Evolutionary conservation across 2,888 invertebrate genomes (phyloP).

Genomic region (Alviniconcha strummeri): DNA sequence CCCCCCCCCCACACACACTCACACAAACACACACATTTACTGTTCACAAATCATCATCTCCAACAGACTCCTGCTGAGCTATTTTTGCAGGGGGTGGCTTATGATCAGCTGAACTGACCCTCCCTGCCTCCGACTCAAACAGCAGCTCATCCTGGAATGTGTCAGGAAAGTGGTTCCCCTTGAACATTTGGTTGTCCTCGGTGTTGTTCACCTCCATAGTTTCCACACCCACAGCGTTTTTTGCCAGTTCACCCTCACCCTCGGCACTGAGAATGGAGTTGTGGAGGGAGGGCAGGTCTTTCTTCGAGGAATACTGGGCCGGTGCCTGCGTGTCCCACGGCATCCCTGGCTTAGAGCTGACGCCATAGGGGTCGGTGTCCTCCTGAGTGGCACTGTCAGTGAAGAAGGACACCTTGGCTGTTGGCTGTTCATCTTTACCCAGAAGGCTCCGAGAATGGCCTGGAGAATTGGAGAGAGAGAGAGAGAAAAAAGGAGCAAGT

Average conservation of each 20-base stretch:
- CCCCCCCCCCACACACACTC: too few species aligned
- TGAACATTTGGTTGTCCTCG: neutral
- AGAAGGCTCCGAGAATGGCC: constrained; percentile 63
- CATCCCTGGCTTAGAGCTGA: constrained; percentile 50
- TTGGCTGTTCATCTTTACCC: constrained; percentile 45
- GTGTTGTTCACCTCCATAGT: neutral
- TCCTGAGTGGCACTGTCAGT: constrained; percentile 24
- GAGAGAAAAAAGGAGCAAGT: too few species aligned
- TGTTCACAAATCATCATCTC: neutral
- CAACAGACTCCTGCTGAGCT: neutral
- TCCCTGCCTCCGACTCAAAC: constrained; percentile 40
- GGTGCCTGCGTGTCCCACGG: constrained; percentile 60
- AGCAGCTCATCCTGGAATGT: constrained; percentile 40
- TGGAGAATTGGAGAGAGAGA: constrained; percentile 20
- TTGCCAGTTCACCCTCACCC: neutral
- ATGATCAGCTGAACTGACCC: constrained; percentile 35
- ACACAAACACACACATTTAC: neutral
- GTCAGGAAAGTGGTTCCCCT: neutral
- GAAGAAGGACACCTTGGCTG: constrained; percentile 29
- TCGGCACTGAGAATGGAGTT: too few species aligned
- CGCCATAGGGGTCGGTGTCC: constrained; percentile 63
- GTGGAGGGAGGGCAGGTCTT: neutral
- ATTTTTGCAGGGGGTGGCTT: constrained; percentile 35
- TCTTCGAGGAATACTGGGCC: constrained; percentile 34
- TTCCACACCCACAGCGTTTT: neutral